Conservation (phyloP, 30 jellyfish, hydroid and myxozoan genomes). For the Aurelia aurita region DNA sequence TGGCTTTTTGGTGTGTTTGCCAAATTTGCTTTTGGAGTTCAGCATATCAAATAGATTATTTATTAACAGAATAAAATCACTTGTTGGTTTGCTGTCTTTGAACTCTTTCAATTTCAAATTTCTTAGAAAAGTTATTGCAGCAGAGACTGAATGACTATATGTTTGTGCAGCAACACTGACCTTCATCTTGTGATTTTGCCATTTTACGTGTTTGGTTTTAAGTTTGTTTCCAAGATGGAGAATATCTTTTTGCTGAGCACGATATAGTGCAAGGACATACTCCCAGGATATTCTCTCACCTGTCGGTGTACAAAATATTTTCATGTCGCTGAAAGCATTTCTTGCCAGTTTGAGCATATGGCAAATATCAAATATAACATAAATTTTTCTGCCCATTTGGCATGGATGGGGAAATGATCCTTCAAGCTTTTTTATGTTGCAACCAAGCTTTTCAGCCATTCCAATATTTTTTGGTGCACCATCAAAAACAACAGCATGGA, state of each 20-base stretch:
- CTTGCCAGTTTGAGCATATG: slow-evolving; percentile 61
- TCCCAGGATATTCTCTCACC: slow-evolving; percentile 48
- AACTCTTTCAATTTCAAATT: slow-evolving; percentile 13
- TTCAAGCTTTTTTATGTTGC: slow-evolving; percentile 43
- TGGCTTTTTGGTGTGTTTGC: slow-evolving; percentile 43
- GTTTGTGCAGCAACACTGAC: slow-evolving; percentile 71
- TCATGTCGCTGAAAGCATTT: slow-evolving; percentile 42
- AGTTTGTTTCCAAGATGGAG: slow-evolving; percentile 38
- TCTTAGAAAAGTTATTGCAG: slow-evolving; percentile 37
- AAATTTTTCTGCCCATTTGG: slow-evolving; percentile 1
- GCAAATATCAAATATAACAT: slow-evolving; percentile 45
- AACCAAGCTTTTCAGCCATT: slow-evolving; percentile 55
- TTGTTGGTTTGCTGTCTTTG: slow-evolving; percentile 48
- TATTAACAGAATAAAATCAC: slow-evolving; percentile 35
- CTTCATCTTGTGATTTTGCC: slow-evolving; percentile 67
- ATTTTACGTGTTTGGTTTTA: slow-evolving; percentile 31
- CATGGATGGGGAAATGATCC: slow-evolving; percentile 43
- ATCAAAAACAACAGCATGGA: slow-evolving; percentile 53
- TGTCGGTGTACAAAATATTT: neutral
- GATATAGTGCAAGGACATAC: slow-evolving; percentile 10
- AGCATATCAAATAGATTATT: slow-evolving; percentile 40
- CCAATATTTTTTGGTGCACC: slow-evolving; percentile 59
- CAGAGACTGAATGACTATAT: slow-evolving; percentile 54
- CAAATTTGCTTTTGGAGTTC: slow-evolving; percentile 54
- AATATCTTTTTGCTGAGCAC: slow-evolving; percentile 36